Conservation (phyloP, 37 sponge, comb jelly and placozoan species). For the Bolinopsis microptera region DNA sequence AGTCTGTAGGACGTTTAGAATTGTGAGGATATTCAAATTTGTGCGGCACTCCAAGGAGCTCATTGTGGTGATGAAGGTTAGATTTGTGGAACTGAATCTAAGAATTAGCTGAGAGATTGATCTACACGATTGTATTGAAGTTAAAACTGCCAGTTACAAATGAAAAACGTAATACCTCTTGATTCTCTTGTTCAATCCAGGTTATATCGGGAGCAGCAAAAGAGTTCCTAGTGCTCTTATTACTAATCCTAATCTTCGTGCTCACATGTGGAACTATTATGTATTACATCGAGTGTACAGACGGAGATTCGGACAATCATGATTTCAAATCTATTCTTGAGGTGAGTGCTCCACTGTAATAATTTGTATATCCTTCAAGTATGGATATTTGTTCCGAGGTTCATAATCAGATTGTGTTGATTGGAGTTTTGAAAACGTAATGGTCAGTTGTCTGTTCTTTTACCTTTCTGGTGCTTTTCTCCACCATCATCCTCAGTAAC, state of each 20-base stretch:
- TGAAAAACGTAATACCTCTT: too few relatives aligned
- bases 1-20: conserved; percentile 4
- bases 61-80: conserved; percentile 15
- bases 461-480: too few relatives aligned
- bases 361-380: too few relatives aligned
- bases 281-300: background rate
- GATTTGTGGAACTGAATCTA: background rate
- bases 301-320: background rate
- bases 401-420: too few relatives aligned
- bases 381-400: too few relatives aligned
- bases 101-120: too few relatives aligned
- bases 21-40: conserved; percentile 7
- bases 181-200: background rate
- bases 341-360: too few relatives aligned
- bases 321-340: background rate
- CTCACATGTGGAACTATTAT: background rate
- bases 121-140: too few relatives aligned
- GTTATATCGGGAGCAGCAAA: conserved; percentile 6
- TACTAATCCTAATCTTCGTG: background rate
- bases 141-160: too few relatives aligned
- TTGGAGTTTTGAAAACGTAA: too few relatives aligned
- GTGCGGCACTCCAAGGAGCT: conserved; percentile 38
- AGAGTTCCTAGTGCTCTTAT: background rate
- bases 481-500: too few relatives aligned
- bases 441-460: too few relatives aligned